Base-by-base conservation (phyloP, 2,113 vertebrate species). In the Leptobrachium leishanense region DNA sequence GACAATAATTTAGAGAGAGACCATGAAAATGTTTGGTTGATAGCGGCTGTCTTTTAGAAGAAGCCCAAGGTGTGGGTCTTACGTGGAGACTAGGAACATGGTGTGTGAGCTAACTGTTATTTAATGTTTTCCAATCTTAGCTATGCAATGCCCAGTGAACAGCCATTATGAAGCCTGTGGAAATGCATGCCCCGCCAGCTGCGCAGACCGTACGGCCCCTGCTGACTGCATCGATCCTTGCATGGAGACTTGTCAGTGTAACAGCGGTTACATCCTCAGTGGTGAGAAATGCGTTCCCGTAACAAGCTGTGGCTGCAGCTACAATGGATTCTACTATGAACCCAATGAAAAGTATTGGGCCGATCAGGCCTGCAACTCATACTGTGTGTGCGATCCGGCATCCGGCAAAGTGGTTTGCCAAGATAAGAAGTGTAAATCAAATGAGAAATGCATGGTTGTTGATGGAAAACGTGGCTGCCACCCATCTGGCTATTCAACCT, bases 151-250 rank as follows among this genome's bases (percentile, higher is more conserved):
- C 82, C 90, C 87, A 41, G 83, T 84, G 40, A 88, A 92, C 84
- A 91, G 90, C 54, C 85, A 88, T 62, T 92, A 90, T 74, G 88
- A 91, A 81, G 75, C 84, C 5, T 93, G 92, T 71, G 90, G 90
- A 40, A 88, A 62, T 2, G 85, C 88, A 41, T 93, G 92, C 40
- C 89, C 89, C 20, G 84, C 88, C n/a, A 91, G 90, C 9, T 93
- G 92, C 68, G 81, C 77, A 20, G 80, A 88, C 74, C 87, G 86
- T 2, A 12, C 66, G 0, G 84, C 85, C 8, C 75, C 85, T 0
- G 76, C 79, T 57, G 87, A 82, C 82, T 93, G 92, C 81, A 86
- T 76, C 57, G 74, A 5, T 6, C 76, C 82, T 39, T 93, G 90
- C 83, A 85, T 90, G 67, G 82, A 92, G 81, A 86, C 87, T 40